Conservation (phyloP, 1,140 invertebrate genomes). For the Dendrolimus punctatus region DNA sequence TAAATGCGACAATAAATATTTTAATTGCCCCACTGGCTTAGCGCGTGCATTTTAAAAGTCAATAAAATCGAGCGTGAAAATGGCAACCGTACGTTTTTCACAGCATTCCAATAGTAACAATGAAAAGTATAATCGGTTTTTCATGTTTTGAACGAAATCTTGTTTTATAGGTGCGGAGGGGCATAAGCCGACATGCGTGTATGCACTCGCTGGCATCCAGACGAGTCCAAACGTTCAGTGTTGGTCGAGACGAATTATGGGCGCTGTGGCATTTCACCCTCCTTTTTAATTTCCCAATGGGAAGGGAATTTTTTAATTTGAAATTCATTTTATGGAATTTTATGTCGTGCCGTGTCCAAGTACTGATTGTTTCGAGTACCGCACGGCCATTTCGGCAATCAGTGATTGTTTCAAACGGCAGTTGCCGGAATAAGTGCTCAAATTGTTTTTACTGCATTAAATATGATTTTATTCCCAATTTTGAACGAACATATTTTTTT, state of each 20-base stretch:
- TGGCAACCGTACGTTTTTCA: constrained; percentile 40
- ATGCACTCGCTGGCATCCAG: constrained; percentile 30
- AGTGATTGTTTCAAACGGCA: constrained; percentile 26
- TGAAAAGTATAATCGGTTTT: constrained; percentile 61
- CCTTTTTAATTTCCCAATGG: constrained; percentile 55
- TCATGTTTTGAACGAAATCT: constrained; percentile 54
- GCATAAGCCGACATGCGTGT: constrained; percentile 4
- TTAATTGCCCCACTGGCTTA: constrained; percentile 35
- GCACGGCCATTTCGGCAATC: constrained; percentile 23
- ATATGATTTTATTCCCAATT: not conserved
- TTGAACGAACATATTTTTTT: not conserved
- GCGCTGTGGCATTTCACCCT: constrained; percentile 60
- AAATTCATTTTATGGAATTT: constrained; percentile 53
- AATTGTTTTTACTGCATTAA: not conserved
- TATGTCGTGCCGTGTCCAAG: constrained; percentile 32
- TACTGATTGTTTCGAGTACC: constrained; percentile 32
- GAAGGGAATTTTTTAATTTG: constrained; percentile 56
- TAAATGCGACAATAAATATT: constrained; percentile 3
- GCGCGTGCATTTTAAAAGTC: constrained; percentile 51
- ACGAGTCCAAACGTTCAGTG: constrained; percentile 39
- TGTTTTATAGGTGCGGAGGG: constrained; percentile 34
- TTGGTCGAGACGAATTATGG: constrained; percentile 58
- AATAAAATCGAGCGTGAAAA: constrained; percentile 55
- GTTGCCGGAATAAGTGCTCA: constrained; percentile 4
- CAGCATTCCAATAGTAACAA: constrained; percentile 54